Evolutionary conservation across 2,113 vertebrate species (phyloP), one percentile per base, ranked within the genome.

Genomic region (Vulpes ferrilata): DNA sequence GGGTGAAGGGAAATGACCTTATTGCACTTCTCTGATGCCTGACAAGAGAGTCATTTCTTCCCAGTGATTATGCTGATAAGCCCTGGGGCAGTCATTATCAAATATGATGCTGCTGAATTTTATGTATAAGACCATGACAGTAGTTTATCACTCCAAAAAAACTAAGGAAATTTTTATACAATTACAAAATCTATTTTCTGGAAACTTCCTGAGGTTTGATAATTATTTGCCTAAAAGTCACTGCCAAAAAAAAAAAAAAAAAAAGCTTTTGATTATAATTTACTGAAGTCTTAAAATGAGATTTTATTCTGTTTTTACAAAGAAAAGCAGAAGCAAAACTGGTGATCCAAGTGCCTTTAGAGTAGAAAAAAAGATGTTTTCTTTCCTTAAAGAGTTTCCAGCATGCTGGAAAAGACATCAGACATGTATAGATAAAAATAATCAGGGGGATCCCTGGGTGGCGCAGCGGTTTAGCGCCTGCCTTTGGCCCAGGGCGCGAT

Each of bases 271-370:
- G 43, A 67, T 55, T 82, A 51, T 53, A 85, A 65, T 84, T 90
- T 86, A 83, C 4, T 59, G 30, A 85, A 38, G 5, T 65, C 60
- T 87, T 71, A 92, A 86, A 93, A 55, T 60, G 38, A 81, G 12
- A 90, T 67, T 86, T 78, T 84, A 86, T 92, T 79, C 65, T 92
- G 13, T 48, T 92, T 88, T 94, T 83, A 73, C 30, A 73, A 90
- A 60, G 11, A 59, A 85, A 85, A 78, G 78, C 13, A 35, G 22
- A 80, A 80, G 30, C 19, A 87, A 86, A 85, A 22, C 8, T n/a
- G 15, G 11, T 89, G 7, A 32, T 59, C 19, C 23, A 53, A 78
- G 17, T 85, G 32, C 22, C 62, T 88, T 20, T 10, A 91, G 43
- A 69, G 7, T 64, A n/a, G 48, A 78, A 86, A 17, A 7, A 22